Evolutionary conservation across 1,140 invertebrate species (phyloP).

Genomic region (Cydia splendana): DNA sequence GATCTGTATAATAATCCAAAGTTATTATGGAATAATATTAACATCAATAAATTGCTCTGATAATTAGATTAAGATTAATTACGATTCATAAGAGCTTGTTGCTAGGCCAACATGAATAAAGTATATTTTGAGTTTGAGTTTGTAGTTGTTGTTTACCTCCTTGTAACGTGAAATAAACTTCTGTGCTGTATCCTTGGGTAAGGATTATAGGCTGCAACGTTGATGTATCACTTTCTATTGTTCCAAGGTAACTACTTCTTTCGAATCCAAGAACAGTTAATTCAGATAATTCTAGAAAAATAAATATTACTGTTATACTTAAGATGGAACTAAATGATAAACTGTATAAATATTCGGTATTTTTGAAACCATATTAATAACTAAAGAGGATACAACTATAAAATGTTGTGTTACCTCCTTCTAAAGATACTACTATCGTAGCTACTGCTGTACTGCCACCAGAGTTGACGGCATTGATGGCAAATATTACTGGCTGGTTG

Average conservation of each 20-base stretch:
- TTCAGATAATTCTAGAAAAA: conserved; percentile 23
- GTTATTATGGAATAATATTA: too few relatives aligned
- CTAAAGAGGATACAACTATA: neutral
- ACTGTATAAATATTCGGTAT: neutral
- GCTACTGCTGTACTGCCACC: neutral
- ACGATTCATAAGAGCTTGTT: too few relatives aligned
- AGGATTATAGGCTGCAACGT: conserved; percentile 32
- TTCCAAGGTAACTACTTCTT: conserved; percentile 35
- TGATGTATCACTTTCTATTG: conserved; percentile 28
- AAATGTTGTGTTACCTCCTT: neutral
- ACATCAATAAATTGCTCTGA: too few relatives aligned
- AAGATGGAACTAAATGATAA: neutral
- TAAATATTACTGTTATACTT: neutral
- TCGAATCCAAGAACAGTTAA: conserved; percentile 37
- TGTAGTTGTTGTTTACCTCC: conserved; percentile 35
- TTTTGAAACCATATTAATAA: neutral
- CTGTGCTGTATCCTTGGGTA: conserved; percentile 25
- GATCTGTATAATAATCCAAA: too few relatives aligned
- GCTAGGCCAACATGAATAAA: too few relatives aligned
- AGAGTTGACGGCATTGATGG: conserved; percentile 1
- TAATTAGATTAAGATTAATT: too few relatives aligned
- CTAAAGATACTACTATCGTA: conserved; percentile 25
- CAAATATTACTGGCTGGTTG: conserved; percentile 1
- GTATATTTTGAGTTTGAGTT: too few relatives aligned
- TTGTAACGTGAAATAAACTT: conserved; percentile 33